These are phyloP conservation scores for Coptotermes formosanus DNA, from an alignment of 1,140 invertebrate species.

Conservation along the genomic window DNA sequence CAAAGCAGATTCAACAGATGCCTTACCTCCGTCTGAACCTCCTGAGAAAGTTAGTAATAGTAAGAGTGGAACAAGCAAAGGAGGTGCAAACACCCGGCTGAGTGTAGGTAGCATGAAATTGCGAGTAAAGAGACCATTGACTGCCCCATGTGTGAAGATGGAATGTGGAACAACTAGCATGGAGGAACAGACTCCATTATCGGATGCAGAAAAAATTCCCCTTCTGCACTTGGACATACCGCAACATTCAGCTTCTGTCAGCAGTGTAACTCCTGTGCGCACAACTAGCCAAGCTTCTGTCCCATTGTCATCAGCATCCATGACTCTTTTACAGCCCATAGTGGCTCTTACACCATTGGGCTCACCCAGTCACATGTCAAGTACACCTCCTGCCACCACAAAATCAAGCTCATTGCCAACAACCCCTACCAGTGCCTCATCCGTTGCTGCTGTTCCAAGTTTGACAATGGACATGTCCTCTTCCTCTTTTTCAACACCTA, in stretches of 20 bases:
- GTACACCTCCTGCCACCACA: background rate
- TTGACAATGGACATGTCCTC: conserved; percentile 46
- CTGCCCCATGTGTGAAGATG: background rate
- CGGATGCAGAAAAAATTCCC: conserved; percentile 40
- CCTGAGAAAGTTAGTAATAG: conserved; percentile 25
- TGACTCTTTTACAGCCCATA: conserved; percentile 37
- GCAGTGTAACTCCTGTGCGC: background rate
- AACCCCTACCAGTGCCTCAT: conserved; percentile 37
- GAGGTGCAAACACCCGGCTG: background rate
- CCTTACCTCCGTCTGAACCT: background rate
- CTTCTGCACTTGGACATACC: conserved; percentile 37
- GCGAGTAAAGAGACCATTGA: conserved; percentile 21
- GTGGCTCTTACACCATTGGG: conserved; percentile 21
- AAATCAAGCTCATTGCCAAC: conserved; percentile 44
- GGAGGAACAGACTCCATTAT: background rate
- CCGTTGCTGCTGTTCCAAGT: conserved; percentile 40
- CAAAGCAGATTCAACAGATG: conserved; percentile 27
- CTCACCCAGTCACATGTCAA: background rate
- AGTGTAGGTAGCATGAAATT: conserved; percentile 21
- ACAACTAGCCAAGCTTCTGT: conserved; percentile 42
- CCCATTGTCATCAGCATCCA: conserved; percentile 37
- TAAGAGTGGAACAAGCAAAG: conserved; percentile 19
- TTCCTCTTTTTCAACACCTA: conserved; percentile 37
- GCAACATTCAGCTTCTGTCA: conserved; percentile 43
- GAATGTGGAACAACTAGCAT: background rate